These are phyloP conservation scores for Coccyzus lansbergi DNA, from an alignment of 2,797 vertebrate species.

Conservation along the genomic window DNA sequence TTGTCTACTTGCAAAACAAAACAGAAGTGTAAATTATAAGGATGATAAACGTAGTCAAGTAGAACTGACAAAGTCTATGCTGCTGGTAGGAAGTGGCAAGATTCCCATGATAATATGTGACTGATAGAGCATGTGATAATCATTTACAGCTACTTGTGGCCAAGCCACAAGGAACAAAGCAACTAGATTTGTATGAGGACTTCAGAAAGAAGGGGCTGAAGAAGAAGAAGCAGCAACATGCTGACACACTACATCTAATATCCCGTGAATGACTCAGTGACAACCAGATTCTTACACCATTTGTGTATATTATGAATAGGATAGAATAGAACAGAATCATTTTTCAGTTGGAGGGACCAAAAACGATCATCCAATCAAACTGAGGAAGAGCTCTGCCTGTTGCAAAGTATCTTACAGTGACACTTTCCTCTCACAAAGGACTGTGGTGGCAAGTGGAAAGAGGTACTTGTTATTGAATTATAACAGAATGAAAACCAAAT, in stretches of 20 bases:
- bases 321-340: background rate
- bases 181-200: background rate
- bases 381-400: background rate
- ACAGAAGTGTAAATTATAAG: conserved; percentile 29
- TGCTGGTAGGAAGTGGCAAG: background rate
- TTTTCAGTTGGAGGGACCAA: background rate
- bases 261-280: background rate
- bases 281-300: background rate
- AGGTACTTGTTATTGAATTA: no score
- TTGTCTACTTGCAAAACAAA: conserved; percentile 36
- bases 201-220: rapidly evolving
- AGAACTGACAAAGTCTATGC: background rate
- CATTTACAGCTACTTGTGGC: background rate
- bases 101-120: background rate
- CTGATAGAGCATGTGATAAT: no score
- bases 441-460: background rate
- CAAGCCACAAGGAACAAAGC: background rate
- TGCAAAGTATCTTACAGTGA: background rate
- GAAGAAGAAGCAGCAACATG: no score
- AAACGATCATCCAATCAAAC: background rate
- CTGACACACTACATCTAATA: rapidly evolving
- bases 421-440: background rate
- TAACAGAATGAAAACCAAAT: background rate
- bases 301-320: background rate
- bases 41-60: conserved; percentile 26